phyloP scores from a whole-genome alignment of 2,888 invertebrate species.

The Nephrotoma guestfalica region DNA sequence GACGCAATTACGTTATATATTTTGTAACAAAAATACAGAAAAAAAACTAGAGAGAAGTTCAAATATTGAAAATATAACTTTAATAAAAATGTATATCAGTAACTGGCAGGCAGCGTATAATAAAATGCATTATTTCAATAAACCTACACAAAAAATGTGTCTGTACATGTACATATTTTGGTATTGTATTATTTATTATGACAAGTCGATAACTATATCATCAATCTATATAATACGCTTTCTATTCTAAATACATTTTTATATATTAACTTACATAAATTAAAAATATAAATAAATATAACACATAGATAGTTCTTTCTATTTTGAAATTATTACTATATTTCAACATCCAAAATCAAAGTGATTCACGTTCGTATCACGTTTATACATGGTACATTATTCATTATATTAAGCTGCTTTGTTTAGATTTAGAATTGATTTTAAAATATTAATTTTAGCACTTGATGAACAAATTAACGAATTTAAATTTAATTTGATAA shows the following conservation, averaged over 20 bases:
- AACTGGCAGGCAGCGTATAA: not conserved
- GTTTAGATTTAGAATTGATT: not conserved
- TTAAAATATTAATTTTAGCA: too few relatives aligned
- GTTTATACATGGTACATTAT: not conserved
- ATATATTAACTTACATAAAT: not conserved
- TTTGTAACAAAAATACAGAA: not conserved
- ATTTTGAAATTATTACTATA: not conserved
- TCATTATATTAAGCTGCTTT: not conserved
- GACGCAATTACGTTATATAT: not conserved
- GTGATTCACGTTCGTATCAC: not conserved
- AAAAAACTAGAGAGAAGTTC: not conserved
- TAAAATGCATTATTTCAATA: not conserved
- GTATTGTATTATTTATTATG: not conserved
- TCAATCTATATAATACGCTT: not conserved
- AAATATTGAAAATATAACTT: not conserved
- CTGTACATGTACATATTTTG: not conserved
- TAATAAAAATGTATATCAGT: not conserved
- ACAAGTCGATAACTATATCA: not conserved
- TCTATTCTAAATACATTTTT: not conserved
- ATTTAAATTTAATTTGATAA: too few relatives aligned
- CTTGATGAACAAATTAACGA: too few relatives aligned
- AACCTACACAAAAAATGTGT: not conserved
- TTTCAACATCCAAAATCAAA: not conserved
- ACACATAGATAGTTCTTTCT: not conserved
- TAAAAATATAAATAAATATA: not conserved